These are phyloP conservation scores for Triops longicaudatus DNA, from an alignment of 1,140 invertebrate genomes.

Conservation along the genomic window DNA sequence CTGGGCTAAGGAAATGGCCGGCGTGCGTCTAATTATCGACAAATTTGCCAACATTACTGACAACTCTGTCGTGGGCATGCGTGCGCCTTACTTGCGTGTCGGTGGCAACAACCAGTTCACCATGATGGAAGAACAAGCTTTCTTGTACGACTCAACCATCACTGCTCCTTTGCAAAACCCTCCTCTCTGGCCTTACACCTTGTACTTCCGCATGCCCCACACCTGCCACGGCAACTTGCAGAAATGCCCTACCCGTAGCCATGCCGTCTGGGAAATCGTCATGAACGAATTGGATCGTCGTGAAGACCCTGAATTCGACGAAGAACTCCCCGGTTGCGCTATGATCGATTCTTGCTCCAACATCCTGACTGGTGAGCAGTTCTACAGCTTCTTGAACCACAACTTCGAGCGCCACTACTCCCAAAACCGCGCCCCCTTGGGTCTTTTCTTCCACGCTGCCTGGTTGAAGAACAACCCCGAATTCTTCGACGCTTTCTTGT, in stretches of 20 bases:
- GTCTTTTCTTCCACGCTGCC: constrained; percentile 90
- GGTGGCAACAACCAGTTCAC: constrained; percentile 95
- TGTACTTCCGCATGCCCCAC: constrained; percentile 95
- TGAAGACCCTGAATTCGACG: constrained; percentile 83
- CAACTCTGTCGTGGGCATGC: constrained; percentile 85
- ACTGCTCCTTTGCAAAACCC: constrained; percentile 84
- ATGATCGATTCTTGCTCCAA: constrained; percentile 96
- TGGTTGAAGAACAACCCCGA: constrained; percentile 93
- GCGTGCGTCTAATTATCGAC: constrained; percentile 84
- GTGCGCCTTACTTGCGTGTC: constrained; percentile 83
- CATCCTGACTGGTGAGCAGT: constrained; percentile 84
- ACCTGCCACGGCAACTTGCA: constrained; percentile 87
- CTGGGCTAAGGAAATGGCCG: constrained; percentile 95
- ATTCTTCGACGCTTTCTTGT: constrained; percentile 83
- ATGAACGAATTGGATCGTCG: constrained; percentile 90
- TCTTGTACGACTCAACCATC: constrained; percentile 91
- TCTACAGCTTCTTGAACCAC: constrained; percentile 91
- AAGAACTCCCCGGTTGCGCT: constrained; percentile 84
- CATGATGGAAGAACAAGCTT: constrained; percentile 96
- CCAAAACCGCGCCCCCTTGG: constrained; percentile 83
- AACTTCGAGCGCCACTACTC: constrained; percentile 93
- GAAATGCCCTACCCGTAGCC: constrained; percentile 80
- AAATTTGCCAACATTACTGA: constrained; percentile 88
- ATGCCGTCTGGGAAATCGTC: constrained; percentile 97
- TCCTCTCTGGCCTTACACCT: constrained; percentile 92